Percentiles rank a stretch among this genome's conserved stretches.
Evolutionary conservation across 1,140 invertebrate genomes (phyloP).

Genomic region (Rhopalosiphum padi): DNA sequence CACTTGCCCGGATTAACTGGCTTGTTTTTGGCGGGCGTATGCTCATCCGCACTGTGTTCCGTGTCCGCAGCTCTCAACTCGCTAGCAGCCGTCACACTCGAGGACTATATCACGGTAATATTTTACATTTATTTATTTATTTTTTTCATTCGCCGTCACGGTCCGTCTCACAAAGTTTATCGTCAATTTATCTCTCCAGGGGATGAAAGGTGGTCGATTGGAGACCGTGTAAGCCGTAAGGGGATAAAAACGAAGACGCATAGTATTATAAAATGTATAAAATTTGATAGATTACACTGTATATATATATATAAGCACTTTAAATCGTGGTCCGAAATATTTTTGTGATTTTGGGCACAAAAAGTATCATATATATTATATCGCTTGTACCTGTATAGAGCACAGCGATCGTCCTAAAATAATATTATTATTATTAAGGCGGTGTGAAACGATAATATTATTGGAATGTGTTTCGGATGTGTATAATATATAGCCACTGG

Average conservation of each 20-base stretch:
- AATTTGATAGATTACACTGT: too few relatives aligned
- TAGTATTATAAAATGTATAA: too few relatives aligned
- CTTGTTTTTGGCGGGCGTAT: conserved; percentile 83
- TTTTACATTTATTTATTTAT: neutral
- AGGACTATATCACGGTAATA: conserved; percentile 75
- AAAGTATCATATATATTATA: neutral
- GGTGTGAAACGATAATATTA: neutral
- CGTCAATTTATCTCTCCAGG: too few relatives aligned
- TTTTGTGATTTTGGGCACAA: neutral
- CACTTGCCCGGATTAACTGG: conserved; percentile 78
- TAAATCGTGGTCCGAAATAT: neutral
- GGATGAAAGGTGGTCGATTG: too few relatives aligned
- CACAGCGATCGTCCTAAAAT: neutral
- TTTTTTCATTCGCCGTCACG: neutral
- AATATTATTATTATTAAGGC: neutral
- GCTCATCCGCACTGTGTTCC: conserved; percentile 84
- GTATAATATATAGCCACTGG: conserved; percentile 12
- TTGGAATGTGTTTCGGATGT: neutral
- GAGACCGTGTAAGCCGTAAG: too few relatives aligned
- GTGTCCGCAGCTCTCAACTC: conserved; percentile 86
- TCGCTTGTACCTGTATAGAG: neutral
- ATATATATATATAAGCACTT: neutral
- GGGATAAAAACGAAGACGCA: too few relatives aligned
- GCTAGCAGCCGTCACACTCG: conserved; percentile 83
- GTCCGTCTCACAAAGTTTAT: neutral